These are phyloP conservation scores for Microcebus lehilahytsara DNA, from an alignment of 2,113 vertebrate species.

Conservation along the genomic window DNA sequence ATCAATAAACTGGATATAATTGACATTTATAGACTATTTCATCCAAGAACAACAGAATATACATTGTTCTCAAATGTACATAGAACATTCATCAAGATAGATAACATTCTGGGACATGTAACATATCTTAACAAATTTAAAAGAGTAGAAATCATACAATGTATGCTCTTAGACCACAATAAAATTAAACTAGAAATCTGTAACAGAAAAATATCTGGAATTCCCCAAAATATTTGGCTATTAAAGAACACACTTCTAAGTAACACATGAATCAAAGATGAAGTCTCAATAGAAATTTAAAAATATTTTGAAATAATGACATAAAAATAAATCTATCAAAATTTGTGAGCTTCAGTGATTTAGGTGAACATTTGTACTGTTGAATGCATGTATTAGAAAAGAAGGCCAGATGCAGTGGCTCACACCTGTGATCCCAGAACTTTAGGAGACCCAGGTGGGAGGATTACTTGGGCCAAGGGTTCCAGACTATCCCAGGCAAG, in stretches of 20 bases:
- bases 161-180: fast-evolving
- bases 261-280: not conserved
- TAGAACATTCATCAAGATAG: not conserved
- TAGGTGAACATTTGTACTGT: not conserved
- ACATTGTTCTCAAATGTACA: not conserved
- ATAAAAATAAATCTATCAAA: not conserved
- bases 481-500: too few species aligned
- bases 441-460: too few species aligned
- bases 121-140: not conserved
- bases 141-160: not conserved
- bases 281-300: not conserved
- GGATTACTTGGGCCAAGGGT: too few species aligned
- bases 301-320: not conserved
- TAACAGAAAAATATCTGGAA: not conserved
- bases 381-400: not conserved
- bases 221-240: not conserved
- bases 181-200: not conserved
- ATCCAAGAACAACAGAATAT: not conserved
- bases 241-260: not conserved
- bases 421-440: too few species aligned
- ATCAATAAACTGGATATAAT: not conserved
- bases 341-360: not conserved
- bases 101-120: not conserved
- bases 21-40: not conserved
- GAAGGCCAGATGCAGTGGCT: too few species aligned